Evolutionary conservation across 2,888 invertebrate genomes (phyloP).

Genomic region (Microplitis manilae): DNA sequence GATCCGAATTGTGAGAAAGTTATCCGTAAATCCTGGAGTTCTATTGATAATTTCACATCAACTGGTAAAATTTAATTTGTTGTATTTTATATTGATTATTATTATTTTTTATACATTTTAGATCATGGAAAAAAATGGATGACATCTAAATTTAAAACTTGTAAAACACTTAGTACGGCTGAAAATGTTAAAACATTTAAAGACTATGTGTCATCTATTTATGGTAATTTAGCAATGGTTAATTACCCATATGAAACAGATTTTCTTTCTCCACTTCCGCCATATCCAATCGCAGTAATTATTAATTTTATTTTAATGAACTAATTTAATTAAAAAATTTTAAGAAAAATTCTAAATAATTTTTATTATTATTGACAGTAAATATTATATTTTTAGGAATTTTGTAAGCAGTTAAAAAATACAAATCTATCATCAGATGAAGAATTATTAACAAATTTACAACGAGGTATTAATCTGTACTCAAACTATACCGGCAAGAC

Average conservation of each 20-base stretch:
- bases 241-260: slow-evolving; percentile 93
- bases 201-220: slow-evolving; percentile 82
- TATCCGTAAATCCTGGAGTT: slow-evolving; percentile 85
- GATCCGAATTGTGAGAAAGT: slow-evolving; percentile 78
- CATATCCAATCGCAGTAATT: slow-evolving; percentile 82
- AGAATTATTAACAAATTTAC: slow-evolving; percentile 73
- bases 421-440: slow-evolving; percentile 54
- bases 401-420: slow-evolving; percentile 72
- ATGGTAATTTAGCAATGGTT: slow-evolving; percentile 90
- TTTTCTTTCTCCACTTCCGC: slow-evolving; percentile 89
- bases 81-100: neutral
- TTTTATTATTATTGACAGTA: too few relatives aligned
- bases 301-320: slow-evolving; percentile 3
- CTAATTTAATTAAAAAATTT: too few relatives aligned
- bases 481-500: slow-evolving; percentile 85
- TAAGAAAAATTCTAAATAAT: too few relatives aligned
- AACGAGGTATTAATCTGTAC: slow-evolving; percentile 81
- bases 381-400: slow-evolving; percentile 67
- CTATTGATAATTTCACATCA: slow-evolving; percentile 74
- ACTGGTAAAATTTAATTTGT: slow-evolving; percentile 72
- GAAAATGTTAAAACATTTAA: slow-evolving; percentile 76
- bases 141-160: slow-evolving; percentile 82
- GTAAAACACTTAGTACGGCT: slow-evolving; percentile 77
- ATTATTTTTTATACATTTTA: slow-evolving; percentile 55
- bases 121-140: slow-evolving; percentile 82